Evolutionary conservation across 2,797 vertebrate genomes (phyloP).

Genomic region (Natrix natrix): DNA sequence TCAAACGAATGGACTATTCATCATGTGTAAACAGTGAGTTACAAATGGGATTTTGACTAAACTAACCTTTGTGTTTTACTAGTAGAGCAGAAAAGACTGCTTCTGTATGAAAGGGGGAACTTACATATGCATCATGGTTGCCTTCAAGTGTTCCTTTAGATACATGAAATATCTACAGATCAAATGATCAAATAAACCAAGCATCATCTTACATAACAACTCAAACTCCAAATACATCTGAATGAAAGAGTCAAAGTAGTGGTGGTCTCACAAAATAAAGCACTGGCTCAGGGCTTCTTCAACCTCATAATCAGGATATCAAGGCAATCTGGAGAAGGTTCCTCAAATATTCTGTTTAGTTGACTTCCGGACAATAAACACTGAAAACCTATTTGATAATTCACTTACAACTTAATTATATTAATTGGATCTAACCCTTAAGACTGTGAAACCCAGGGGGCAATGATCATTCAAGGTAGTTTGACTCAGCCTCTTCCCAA

Average conservation of each 20-base stretch:
- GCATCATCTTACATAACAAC: background rate
- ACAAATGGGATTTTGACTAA: background rate
- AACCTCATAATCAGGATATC: background rate
- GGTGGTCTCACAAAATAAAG: background rate
- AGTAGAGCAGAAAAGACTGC: background rate
- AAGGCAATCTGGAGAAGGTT: background rate
- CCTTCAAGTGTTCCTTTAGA: background rate
- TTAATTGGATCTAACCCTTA: background rate
- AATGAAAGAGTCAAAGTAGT: background rate
- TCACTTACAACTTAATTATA: background rate
- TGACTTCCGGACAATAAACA: background rate
- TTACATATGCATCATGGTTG: background rate
- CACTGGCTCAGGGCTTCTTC: background rate
- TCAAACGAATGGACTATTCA: background rate
- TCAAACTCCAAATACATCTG: background rate
- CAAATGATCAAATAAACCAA: background rate
- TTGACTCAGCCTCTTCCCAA: background rate
- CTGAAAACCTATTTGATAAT: background rate
- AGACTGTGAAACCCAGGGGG: background rate
- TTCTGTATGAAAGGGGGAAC: background rate
- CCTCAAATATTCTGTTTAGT: background rate
- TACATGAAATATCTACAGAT: background rate
- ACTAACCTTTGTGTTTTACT: background rate
- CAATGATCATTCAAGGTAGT: constrained; percentile 27
- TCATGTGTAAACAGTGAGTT: background rate